Percentiles rank a stretch among this genome's conserved stretches.
Conservation (phyloP, 2,113 vertebrate species). For the Phodopus roborovskii region DNA sequence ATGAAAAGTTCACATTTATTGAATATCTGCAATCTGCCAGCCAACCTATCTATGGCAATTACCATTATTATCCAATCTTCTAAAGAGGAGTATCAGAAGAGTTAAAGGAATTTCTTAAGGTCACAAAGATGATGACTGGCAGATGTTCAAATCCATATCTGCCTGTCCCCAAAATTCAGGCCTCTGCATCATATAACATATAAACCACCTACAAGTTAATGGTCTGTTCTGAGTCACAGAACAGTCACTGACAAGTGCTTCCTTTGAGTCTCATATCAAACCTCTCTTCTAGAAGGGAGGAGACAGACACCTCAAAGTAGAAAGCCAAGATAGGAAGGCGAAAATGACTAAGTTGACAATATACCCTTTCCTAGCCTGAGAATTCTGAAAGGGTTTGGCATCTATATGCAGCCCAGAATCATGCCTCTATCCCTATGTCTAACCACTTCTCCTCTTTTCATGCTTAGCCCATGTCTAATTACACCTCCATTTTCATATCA, state of each 20-base stretch:
- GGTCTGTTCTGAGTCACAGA: neutral
- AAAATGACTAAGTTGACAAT: slow-evolving; percentile 8
- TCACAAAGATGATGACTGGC: neutral
- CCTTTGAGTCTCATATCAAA: neutral
- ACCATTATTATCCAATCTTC: neutral
- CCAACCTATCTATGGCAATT: neutral
- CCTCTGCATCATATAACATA: neutral
- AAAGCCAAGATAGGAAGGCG: neutral
- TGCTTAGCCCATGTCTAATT: neutral
- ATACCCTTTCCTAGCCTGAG: neutral
- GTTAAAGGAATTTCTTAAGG: neutral
- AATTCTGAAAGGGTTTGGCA: neutral
- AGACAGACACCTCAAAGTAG: neutral
- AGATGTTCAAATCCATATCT: neutral
- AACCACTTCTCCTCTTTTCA: neutral
- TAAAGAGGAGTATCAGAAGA: neutral
- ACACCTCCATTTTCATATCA: neutral
- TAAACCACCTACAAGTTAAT: neutral
- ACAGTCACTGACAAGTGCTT: neutral
- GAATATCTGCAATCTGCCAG: neutral
- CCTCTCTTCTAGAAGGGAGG: neutral
- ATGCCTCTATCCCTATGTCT: neutral
- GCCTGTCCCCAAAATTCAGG: neutral
- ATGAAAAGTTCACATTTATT: slow-evolving; percentile 15
- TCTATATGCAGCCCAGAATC: neutral